Evolutionary conservation across 2,888 invertebrate species (phyloP).

Genomic region (Neelides folsomi): DNA sequence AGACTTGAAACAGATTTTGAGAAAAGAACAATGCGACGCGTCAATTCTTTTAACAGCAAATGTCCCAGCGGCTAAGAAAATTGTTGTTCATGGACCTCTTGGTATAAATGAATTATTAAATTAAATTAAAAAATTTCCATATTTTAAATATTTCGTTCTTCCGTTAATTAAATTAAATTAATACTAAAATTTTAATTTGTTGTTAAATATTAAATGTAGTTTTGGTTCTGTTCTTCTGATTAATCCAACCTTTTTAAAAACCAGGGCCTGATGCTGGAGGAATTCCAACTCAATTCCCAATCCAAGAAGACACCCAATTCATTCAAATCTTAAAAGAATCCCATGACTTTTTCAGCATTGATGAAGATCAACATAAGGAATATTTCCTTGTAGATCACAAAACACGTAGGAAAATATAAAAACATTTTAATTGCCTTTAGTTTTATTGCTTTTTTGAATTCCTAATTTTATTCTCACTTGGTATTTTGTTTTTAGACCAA

Average conservation of each 20-base stretch:
- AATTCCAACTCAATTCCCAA: conserved; percentile 95
- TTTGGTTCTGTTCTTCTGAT: no score
- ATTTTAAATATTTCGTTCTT: no score
- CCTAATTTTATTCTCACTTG: conserved; percentile 1
- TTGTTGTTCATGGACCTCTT: conserved; percentile 87
- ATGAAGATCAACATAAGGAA: conserved; percentile 71
- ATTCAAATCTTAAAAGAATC: conserved; percentile 87
- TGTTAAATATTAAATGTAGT: no score
- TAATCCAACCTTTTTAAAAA: not conserved
- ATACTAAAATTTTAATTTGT: no score
- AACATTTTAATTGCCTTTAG: not conserved
- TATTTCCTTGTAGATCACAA: conserved; percentile 96
- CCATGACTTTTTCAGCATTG: conserved; percentile 91
- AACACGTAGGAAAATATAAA: conserved; percentile 59
- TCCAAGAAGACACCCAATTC: conserved; percentile 95
- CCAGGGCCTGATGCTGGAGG: conserved; percentile 73
- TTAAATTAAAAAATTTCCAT: not conserved
- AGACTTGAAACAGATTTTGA: conserved; percentile 92
- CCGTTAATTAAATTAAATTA: no score
- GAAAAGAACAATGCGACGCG: conserved; percentile 98
- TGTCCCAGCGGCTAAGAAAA: conserved; percentile 97
- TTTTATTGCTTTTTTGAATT: not conserved
- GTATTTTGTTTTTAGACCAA: conserved; percentile 52
- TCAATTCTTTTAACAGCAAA: conserved; percentile 94
- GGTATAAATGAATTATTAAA: conserved; percentile 40